Base-by-base conservation (phyloP, 2,113 vertebrate genomes). In the Pagrus major region DNA sequence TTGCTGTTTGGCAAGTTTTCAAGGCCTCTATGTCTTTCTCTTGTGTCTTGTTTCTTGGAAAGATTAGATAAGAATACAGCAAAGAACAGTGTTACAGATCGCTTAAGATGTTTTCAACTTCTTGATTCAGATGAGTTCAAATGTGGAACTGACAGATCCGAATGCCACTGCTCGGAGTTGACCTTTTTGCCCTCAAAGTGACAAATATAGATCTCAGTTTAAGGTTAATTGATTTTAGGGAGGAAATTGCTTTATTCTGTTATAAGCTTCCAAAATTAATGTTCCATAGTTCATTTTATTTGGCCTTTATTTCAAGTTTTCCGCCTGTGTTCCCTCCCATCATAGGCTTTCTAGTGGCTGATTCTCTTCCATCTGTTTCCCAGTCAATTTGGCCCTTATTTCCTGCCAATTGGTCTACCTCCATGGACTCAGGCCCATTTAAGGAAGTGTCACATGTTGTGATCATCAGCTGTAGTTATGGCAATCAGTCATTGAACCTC, bases 371-470 rank as follows among this genome's bases (percentile, higher is more conserved):
- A 91, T 90, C 91, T 90, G 87, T 81, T 89, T 85, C 81, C 68
- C 84, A 82, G 88, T 89, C 88, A 87, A 85, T 91, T 90, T 85
- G 80, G 41, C 81, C 84, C 92, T n/a, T 76, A 89, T 93, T 92
- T 92, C 89, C 92, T 91, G 82, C 88, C 89, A 92, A 85, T 78
- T 80, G 86, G 63, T 83, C 71, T 80, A 89, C 87, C 87, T 91
- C 86, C 86, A 80, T 46, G 73, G 72, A 71, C 70, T 76, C 61
- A 63, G 79, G 82, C 81, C 84, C 83, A 86, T 89, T 89, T 86
- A 86, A 83, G 91, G 74, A 91, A 87, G 72, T 79, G 41, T 69
- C 2, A 25, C 81, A 86, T 77, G 83, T 76, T 77, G 83, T 85
- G 83, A 61, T 87, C 81, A 78, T 91, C 83, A 66, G 76, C 82